These are phyloP conservation scores for Apoda limacodes DNA, from an alignment of 2,888 invertebrate species.

Conservation along the genomic window DNA sequence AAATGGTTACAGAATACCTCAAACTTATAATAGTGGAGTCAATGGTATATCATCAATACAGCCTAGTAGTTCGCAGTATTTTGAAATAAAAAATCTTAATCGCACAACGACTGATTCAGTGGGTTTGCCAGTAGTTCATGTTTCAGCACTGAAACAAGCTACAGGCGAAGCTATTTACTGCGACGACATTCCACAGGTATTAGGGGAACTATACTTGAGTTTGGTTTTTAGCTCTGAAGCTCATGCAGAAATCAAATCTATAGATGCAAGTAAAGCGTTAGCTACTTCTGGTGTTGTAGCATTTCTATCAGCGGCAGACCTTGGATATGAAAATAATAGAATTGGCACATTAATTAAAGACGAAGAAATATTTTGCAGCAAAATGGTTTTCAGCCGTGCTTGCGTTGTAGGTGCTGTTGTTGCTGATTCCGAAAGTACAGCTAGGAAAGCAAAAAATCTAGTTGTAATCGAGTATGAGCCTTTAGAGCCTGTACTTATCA, in stretches of 20 bases:
- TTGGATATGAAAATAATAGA: conserved; percentile 73
- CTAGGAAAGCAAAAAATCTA: conserved; percentile 81
- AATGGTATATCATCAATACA: conserved; percentile 32
- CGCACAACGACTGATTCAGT: conserved; percentile 74
- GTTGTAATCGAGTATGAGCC: conserved; percentile 85
- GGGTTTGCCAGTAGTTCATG: conserved; percentile 83
- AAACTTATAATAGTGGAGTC: conserved; percentile 34
- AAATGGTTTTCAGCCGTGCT: conserved; percentile 80
- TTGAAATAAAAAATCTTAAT: conserved; percentile 49
- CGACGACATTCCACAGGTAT: conserved; percentile 83
- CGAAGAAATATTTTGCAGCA: conserved; percentile 83
- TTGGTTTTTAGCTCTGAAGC: conserved; percentile 83
- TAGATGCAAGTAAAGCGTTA: conserved; percentile 83
- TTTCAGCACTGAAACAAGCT: conserved; percentile 88
- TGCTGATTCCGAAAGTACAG: conserved; percentile 79
- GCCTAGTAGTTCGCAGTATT: conserved; percentile 78
- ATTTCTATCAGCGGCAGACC: conserved; percentile 81
- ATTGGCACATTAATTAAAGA: conserved; percentile 81
- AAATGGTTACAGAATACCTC: conserved; percentile 22
- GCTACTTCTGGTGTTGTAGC: conserved; percentile 80
- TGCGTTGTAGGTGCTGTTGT: conserved; percentile 84
- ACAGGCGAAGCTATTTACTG: conserved; percentile 93
- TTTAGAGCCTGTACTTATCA: conserved; percentile 80
- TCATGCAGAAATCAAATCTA: conserved; percentile 79
- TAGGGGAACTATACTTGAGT: conserved; percentile 82